Conservation (phyloP, 2,113 vertebrate genomes). For the Protomyctophum bolini region DNA sequence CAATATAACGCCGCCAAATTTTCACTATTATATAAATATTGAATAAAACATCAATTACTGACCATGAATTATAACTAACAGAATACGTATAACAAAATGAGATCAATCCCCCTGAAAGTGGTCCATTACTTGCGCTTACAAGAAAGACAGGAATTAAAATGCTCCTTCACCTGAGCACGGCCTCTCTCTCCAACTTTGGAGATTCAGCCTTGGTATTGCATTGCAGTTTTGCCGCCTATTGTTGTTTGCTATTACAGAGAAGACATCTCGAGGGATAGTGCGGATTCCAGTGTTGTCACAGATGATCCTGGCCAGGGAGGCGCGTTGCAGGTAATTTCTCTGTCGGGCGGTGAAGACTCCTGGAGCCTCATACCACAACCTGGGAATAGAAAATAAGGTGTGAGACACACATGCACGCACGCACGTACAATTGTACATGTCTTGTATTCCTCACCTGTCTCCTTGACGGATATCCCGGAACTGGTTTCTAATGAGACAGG, state of each 20-base stretch:
- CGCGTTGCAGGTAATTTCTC: constrained; percentile 30
- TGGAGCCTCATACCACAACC: constrained; percentile 75
- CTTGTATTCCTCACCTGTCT: constrained; percentile 69
- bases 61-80: constrained; percentile 2
- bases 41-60: background rate
- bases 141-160: background rate
- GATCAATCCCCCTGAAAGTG: background rate
- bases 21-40: background rate
- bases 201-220: constrained; percentile 39
- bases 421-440: no score
- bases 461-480: constrained; percentile 75
- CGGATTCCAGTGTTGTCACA: constrained; percentile 79
- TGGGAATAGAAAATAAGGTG: constrained; percentile 31
- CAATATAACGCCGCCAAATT: background rate
- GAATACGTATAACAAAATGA: background rate
- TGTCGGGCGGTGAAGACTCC: constrained; percentile 71
- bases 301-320: constrained; percentile 69
- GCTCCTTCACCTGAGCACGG: constrained; percentile 27
- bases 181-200: constrained; percentile 64
- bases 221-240: constrained; percentile 38
- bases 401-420: no score
- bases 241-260: constrained; percentile 2
- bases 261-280: constrained; percentile 47
- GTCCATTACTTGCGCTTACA: no score
- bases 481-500: constrained; percentile 77